A percentile compares a stretch with the other conserved stretches of the same genome.
Conservation (phyloP, 2,888 invertebrate genomes). For the Pantelozetes paolii region DNA sequence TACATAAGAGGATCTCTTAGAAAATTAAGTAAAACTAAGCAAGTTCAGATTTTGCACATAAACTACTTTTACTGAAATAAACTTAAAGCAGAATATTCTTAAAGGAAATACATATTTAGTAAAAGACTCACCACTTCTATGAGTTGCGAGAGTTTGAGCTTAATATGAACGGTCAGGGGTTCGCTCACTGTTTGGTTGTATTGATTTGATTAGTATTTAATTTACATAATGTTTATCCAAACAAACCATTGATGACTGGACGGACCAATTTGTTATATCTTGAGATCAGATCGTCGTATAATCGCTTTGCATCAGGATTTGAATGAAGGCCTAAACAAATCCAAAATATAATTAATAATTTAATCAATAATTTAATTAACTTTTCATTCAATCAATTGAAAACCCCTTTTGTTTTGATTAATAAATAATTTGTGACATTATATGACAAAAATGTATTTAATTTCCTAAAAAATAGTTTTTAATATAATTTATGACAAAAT, state of each 20-base stretch:
- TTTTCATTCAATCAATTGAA: too few relatives aligned
- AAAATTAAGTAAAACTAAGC: too few relatives aligned
- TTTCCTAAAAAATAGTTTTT: not conserved
- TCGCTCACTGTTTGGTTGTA: not conserved
- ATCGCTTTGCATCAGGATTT: constrained; percentile 46
- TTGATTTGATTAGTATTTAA: not conserved
- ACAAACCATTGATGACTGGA: constrained; percentile 46
- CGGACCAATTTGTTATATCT: constrained; percentile 47
- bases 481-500: not conserved
- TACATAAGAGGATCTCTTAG: too few relatives aligned
- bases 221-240: not conserved
- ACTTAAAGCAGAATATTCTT: too few relatives aligned
- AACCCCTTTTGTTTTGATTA: too few relatives aligned
- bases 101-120: too few relatives aligned
- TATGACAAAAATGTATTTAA: constrained; percentile 17
- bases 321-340: constrained; percentile 41
- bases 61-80: too few relatives aligned
- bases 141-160: constrained; percentile 79
- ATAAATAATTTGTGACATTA: too few relatives aligned
- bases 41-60: too few relatives aligned
- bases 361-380: too few relatives aligned
- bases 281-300: constrained; percentile 47
- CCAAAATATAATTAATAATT: too few relatives aligned
- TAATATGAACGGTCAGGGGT: constrained; percentile 55
- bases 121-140: constrained; percentile 62